Evolutionary conservation across 2,888 invertebrate species (phyloP), one percentile per base, ranked within the genome.

Genomic region (Drosophila rellima): DNA sequence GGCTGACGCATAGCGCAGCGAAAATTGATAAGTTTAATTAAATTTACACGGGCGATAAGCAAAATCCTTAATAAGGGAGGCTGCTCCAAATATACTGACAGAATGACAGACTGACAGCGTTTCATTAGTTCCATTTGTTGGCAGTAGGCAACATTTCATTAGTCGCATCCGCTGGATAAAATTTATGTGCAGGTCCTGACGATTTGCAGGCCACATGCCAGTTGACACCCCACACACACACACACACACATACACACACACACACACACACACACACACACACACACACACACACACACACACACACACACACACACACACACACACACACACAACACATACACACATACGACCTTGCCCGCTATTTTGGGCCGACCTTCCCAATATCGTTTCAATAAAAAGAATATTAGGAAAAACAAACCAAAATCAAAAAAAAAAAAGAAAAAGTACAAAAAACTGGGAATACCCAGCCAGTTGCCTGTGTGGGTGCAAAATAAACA

Each of bases 11-110:
- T 13, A 35, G 29, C 60, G 35, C 37, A 17, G 42, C 47, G 35
- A 31, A 72, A 70, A 82, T 78, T 86, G 88, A 88, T 86, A 86
- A 82, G 78, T 86, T 83, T 83, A 83, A 83, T 83, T 83, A 86
- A 86, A 80, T 82, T 82, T 88, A 69, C 72, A 85, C 70, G 66
- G 52, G 10, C 37, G 60, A 45, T 57, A 56, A 33, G 50, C 54
- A 57, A 35, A 20, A 45, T 33, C 7, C 23, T 3, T 11, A 8
- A 37, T 18, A 8, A 29, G 56, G 26, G 20, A 40, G 52, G 42
- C 54, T 50, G 37, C 4, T 11, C 6, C 11, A 11, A 18, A n/a
- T 15, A 47, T 6, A 31, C 31, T 11, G 56, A 23, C 10, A 51
- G 7, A 17, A 7, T 7, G 51, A 31, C 15, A 33, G 23, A 51